These are phyloP conservation scores for Paracanthobrama guichenoti DNA, from an alignment of 2,113 vertebrate genomes.

Conservation along the genomic window DNA sequence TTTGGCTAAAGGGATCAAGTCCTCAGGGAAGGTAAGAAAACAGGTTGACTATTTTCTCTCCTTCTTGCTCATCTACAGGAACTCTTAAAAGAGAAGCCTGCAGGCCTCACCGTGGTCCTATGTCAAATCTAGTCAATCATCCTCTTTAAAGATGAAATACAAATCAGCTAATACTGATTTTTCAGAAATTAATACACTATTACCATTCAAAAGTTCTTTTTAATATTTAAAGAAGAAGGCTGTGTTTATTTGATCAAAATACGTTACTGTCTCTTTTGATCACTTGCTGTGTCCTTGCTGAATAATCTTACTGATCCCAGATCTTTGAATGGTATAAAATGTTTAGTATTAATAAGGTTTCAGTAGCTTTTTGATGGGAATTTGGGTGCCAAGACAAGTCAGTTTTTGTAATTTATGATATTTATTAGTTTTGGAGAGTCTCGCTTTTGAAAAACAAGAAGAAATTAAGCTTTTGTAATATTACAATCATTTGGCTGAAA, in stretches of 20 bases:
- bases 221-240: no score
- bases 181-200: no score
- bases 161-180: no score
- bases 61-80: background rate
- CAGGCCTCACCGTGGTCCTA: background rate
- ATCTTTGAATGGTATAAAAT: background rate
- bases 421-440: background rate
- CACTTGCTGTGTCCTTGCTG: background rate
- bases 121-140: background rate
- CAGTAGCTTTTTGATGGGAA: background rate
- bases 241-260: no score
- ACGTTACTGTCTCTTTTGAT: background rate
- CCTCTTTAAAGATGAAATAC: background rate
- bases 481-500: background rate
- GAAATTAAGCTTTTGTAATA: background rate
- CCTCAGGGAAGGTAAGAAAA: constrained; percentile 90
- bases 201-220: no score
- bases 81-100: background rate
- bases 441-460: background rate
- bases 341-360: background rate
- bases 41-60: background rate
- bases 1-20: constrained; percentile 98
- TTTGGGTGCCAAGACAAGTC: background rate
- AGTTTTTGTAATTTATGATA: background rate
- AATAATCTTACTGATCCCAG: no score